These are phyloP conservation scores for Ceratina japonica DNA, from an alignment of 1,140 invertebrate species.

Conservation along the genomic window DNA sequence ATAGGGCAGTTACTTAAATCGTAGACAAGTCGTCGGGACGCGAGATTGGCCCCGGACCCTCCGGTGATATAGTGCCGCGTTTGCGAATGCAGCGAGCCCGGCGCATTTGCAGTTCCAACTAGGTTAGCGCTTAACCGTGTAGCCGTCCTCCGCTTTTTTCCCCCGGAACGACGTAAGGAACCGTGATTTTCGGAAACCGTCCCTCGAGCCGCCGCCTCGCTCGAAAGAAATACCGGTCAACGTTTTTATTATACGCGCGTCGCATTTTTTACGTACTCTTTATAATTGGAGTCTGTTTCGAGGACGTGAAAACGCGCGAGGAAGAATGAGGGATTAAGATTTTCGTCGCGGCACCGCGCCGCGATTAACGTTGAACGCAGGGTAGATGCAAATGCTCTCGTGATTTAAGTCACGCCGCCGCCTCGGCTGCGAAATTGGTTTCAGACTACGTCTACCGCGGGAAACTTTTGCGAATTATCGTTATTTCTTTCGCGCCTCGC, in stretches of 20 bases:
- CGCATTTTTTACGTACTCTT: too few species aligned
- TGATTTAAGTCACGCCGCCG: not conserved
- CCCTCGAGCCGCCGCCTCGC: too few species aligned
- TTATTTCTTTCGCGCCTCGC: not conserved
- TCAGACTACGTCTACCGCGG: too few species aligned
- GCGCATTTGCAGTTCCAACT: constrained; percentile 30
- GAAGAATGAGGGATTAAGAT: too few species aligned
- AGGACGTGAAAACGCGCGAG: too few species aligned
- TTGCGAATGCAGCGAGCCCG: constrained; percentile 4
- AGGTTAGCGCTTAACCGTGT: constrained; percentile 24
- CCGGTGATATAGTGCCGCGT: constrained; percentile 13
- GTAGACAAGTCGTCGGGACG: constrained; percentile 12
- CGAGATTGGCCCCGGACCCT: constrained; percentile 35
- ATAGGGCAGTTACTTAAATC: constrained; percentile 34
- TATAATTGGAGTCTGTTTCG: too few species aligned
- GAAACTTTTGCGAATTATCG: constrained; percentile 3
- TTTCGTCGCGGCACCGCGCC: too few species aligned
- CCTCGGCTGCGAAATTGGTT: not conserved
- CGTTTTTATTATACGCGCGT: too few species aligned
- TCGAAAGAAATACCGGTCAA: too few species aligned
- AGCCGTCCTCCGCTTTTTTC: not conserved
- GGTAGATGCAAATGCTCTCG: not conserved
- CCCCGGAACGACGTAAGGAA: not conserved
- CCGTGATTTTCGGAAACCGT: not conserved
- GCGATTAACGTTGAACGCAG: not conserved